Base-by-base conservation (phyloP, 2,113 vertebrate genomes). In the Nycticryphes semicollaris region DNA sequence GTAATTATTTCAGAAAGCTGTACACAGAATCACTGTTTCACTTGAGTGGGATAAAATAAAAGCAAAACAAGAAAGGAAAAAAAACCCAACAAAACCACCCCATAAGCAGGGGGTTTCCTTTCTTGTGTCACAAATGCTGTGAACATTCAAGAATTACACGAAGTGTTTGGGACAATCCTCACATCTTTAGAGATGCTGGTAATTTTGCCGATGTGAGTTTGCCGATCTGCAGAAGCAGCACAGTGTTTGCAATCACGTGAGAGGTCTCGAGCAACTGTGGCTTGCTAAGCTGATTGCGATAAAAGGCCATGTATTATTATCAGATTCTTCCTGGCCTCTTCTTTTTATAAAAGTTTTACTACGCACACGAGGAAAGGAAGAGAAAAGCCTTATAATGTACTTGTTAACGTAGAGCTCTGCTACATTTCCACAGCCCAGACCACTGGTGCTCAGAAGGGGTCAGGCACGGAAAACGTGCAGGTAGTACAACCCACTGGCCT, bases 401-500 rank as follows among this genome's bases (percentile, higher is more conserved):
- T 83, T 87, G 47, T 39, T 89, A 67, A 82, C 10, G 35, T 2
- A 76, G 56, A 85, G 23, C 53, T 92, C 81, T 76, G 80, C 48
- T 75, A 5, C 5, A 1, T 50, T 86, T 90, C 45, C 79, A 78
- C 23, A 62, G 63, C 28, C 63, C 78, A 75, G 82, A 90, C 86
- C 95, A 92, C 82, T n/a, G 75, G 83, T 1, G 8, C 70, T 76
- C 68, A 67, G 84, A 92, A 84, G 77, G 73, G 47, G 48, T 87
- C 84, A 78, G 92, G 90, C 73, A 91, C 51, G 57, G 69, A 94
- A 84, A 63, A 82, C 17, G 54, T 47, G 83, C 1, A 0, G 19
- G 33, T 22, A 78, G 80, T 67, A 94, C 74, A 96, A 94, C 74
- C 73, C 77, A 94, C 83, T 69, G 87, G 87, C 83, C 92, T 57